phyloP scores from a whole-genome alignment of 2,888 invertebrate genomes.

The Strigamia transsilvanica region DNA sequence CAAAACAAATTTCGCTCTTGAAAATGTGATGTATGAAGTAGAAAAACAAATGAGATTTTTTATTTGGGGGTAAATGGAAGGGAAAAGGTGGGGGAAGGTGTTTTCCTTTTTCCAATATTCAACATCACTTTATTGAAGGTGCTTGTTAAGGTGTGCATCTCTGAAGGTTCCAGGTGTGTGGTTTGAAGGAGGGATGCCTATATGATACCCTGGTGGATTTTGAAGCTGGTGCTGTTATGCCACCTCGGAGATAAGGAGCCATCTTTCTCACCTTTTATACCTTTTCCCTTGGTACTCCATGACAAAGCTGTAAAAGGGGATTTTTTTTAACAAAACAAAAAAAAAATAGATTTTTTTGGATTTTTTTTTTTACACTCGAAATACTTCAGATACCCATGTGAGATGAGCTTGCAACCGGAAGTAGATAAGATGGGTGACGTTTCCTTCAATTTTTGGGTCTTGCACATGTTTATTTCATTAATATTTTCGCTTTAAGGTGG shows the following conservation, averaged over 20 bases:
- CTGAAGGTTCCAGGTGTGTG: constrained; percentile 22
- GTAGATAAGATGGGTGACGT: background rate
- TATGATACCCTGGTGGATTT: constrained; percentile 38
- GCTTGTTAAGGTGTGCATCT: constrained; percentile 44
- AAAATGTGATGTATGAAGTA: no score
- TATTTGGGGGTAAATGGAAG: no score
- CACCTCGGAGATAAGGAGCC: constrained; percentile 47
- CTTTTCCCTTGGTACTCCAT: constrained; percentile 35
- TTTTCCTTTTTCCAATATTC: background rate
- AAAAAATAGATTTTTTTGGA: background rate
- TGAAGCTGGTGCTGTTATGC: constrained; percentile 48
- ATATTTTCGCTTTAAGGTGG: background rate
- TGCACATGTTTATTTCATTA: background rate
- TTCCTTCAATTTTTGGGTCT: background rate
- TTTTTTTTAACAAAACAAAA: background rate
- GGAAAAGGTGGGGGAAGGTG: no score
- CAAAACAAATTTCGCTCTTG: background rate
- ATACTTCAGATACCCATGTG: background rate
- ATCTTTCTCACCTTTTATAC: constrained; percentile 49
- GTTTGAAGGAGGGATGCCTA: constrained; percentile 40
- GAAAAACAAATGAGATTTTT: no score
- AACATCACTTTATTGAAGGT: constrained; percentile 24
- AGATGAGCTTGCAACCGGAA: background rate
- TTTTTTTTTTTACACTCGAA: background rate
- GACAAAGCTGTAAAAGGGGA: constrained; percentile 45